phyloP scores from a whole-genome alignment of 2,888 invertebrate species.

The Stratiomys singularior region DNA sequence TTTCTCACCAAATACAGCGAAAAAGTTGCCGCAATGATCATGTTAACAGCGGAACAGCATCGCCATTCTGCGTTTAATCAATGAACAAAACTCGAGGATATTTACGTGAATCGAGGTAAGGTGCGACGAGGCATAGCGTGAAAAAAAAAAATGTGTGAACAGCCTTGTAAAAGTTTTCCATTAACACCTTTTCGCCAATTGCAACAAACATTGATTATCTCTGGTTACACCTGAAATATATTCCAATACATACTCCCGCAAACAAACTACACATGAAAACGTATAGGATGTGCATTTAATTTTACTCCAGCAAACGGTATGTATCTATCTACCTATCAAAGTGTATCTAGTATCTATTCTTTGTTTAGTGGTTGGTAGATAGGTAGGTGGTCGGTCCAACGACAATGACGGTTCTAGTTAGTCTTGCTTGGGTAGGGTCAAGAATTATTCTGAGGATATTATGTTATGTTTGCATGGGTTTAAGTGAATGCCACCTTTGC shows the following conservation, averaged over 20 bases:
- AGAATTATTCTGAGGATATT: too few species aligned
- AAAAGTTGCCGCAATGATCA: not conserved
- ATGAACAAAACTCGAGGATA: not conserved
- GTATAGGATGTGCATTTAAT: not conserved
- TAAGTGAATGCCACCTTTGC: not conserved
- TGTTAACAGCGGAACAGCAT: not conserved
- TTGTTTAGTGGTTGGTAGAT: not conserved
- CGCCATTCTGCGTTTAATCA: not conserved
- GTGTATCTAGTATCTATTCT: slow-evolving; percentile 4
- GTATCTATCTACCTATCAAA: not conserved
- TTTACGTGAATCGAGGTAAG: too few species aligned
- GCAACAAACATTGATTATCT: not conserved
- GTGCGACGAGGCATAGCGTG: too few species aligned
- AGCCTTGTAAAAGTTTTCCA: slow-evolving; percentile 38
- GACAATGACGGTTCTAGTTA: not conserved
- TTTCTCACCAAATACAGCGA: not conserved
- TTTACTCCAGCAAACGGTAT: not conserved
- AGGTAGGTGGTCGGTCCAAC: not conserved
- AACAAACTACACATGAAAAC: too few species aligned
- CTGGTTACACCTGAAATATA: not conserved
- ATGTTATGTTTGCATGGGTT: not conserved
- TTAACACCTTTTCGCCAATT: slow-evolving; percentile 36
- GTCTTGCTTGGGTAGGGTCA: slow-evolving; percentile 27
- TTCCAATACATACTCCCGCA: not conserved
- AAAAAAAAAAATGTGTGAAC: not conserved